Evolutionary conservation across 2,797 vertebrate species (phyloP).

Genomic region (Gallinago stenura): DNA sequence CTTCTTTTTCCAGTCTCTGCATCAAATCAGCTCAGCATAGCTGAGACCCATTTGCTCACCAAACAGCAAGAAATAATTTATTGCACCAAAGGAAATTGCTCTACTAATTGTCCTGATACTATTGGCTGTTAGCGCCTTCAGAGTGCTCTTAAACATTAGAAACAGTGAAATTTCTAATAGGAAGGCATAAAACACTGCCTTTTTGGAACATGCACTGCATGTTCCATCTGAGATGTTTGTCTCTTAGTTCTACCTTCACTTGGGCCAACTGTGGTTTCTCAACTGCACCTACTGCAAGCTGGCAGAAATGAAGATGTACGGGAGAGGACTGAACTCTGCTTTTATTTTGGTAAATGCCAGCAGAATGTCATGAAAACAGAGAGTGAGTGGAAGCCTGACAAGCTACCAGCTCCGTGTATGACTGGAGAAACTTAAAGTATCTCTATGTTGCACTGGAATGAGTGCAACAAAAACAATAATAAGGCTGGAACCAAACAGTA

Average conservation of each 20-base stretch:
- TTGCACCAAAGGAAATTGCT: neutral
- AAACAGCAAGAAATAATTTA: constrained; percentile 21
- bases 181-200: neutral
- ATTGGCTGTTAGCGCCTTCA: neutral
- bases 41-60: neutral
- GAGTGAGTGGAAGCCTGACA: neutral
- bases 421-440: neutral
- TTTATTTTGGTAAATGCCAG: neutral
- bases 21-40: neutral
- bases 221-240: neutral
- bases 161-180: neutral
- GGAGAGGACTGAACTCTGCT: neutral
- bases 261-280: neutral
- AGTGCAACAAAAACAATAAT: neutral
- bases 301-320: neutral
- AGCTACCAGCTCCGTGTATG: neutral
- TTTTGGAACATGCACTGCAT: neutral
- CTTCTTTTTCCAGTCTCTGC: neutral
- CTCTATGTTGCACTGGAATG: neutral
- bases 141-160: neutral
- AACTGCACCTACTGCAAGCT: neutral
- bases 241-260: neutral
- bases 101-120: neutral
- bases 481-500: neutral
- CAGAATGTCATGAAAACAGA: neutral